phyloP scores from a whole-genome alignment of 92 coral and sea anemone genomes.

The Bergia puertoricense region DNA sequence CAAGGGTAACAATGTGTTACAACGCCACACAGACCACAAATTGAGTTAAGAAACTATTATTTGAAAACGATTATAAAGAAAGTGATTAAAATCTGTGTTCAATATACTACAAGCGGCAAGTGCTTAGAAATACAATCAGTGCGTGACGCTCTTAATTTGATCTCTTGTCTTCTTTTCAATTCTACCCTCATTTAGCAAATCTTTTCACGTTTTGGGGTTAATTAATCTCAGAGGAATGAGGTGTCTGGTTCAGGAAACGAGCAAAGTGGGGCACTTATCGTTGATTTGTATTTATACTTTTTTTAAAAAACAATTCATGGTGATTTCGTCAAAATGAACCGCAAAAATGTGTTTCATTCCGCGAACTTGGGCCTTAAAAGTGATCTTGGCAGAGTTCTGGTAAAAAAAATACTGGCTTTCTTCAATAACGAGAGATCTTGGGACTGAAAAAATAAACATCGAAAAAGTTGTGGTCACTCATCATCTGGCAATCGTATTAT shows the following conservation, averaged over 20 bases:
- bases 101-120: not conserved
- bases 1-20: conserved; percentile 3
- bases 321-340: no score
- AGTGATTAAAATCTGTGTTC: not conserved
- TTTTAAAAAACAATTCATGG: no score
- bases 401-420: no score
- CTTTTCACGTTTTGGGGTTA: conserved; percentile 6
- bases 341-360: no score
- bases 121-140: not conserved
- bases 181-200: not conserved
- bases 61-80: not conserved
- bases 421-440: no score
- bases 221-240: not conserved
- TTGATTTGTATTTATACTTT: not conserved
- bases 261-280: not conserved
- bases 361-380: no score
- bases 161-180: not conserved
- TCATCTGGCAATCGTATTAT: no score
- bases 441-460: no score
- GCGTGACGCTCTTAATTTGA: conserved; percentile 22
- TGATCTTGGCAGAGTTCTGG: no score
- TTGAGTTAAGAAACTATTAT: not conserved
- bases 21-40: conserved; percentile 23
- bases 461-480: no score
- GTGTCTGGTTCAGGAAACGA: not conserved